Base-by-base conservation (phyloP, 64 coral and sea anemone species). In the Cladopsammia gracilis region DNA sequence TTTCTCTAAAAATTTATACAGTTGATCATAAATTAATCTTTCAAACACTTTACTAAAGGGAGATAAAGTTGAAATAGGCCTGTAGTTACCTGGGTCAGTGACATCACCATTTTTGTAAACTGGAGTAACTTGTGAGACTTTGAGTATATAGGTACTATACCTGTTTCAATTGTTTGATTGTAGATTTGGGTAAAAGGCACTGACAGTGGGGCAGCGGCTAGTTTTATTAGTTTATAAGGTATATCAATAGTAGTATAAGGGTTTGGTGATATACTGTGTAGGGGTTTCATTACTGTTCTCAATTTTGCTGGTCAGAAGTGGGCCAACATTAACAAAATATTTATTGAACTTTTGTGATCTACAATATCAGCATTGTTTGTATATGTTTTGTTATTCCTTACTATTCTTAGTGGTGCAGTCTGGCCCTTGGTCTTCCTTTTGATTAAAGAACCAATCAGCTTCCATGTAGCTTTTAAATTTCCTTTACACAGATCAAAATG, bases 291-390 rank as follows among this genome's bases (percentile, higher is more conserved):
- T 91, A 18, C 23, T 52, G 6, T 51, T 20, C 12, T 82, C 56
- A 26, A 76, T 92, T 75, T 79, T 34, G 25, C 90, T 90, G 62
- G 71, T 81, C 34, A 90, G 25, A 46, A 49, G 56, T 77, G 93
- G 88, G 69, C 88, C 88, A 25, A 90, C 54, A 76, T 90, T 95
- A 56, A 90, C 68, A 71, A 95, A 95, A 86, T 90, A 66, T 34
- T 90, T 47, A 82, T 95, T 91, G 76, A 96, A 92, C 87, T n/a
- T n/a, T n/a, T n/a, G n/a, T 92, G 76, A 22, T 96, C 75, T 64
- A 76, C 66, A 91, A 92, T 96, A 56, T 96, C 89, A 4, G 5
- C 20, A 14, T 73, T 16, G 13, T 42, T 77, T 43, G 59, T 95
- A 25, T 34, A 90, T 54, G 51, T 76, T 25, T 72, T 86, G 48